Evolutionary conservation across 2,113 vertebrate species (phyloP).

Genomic region (Fregetta grallaria): DNA sequence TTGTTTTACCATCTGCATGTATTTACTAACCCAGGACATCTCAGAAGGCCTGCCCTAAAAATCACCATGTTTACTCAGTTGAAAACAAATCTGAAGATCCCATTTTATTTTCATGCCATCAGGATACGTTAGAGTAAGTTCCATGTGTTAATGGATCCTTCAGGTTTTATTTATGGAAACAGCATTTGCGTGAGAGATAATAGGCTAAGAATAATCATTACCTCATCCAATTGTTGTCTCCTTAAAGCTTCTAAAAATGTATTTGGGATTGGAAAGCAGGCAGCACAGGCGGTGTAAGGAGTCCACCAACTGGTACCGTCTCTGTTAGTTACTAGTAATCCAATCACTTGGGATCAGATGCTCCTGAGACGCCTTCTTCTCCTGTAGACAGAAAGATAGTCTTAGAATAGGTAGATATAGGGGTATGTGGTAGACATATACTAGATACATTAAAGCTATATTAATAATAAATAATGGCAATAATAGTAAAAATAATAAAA

Average conservation of each 20-base stretch:
- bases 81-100: constrained; percentile 31
- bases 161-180: constrained; percentile 47
- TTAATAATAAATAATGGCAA: background rate
- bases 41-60: constrained; percentile 17
- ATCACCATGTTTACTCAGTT: background rate
- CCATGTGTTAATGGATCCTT: background rate
- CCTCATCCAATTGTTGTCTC: constrained; percentile 48
- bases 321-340: constrained; percentile 28
- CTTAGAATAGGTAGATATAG: background rate
- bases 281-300: background rate
- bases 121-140: background rate
- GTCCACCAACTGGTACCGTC: constrained; percentile 43
- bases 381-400: background rate
- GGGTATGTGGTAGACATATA: background rate
- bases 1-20: constrained; percentile 37
- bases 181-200: constrained; percentile 40
- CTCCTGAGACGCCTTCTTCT: background rate
- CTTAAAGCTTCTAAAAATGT: constrained; percentile 54
- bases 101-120: background rate
- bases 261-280: constrained; percentile 2
- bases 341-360: constrained; percentile 22
- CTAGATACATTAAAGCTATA: background rate
- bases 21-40: constrained; percentile 7
- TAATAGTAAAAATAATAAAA: background rate
- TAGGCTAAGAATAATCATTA: constrained; percentile 53